Evolutionary conservation across 2,113 vertebrate species (phyloP), one percentile per base, ranked within the genome.

Genomic region (Barnardius zonarius): DNA sequence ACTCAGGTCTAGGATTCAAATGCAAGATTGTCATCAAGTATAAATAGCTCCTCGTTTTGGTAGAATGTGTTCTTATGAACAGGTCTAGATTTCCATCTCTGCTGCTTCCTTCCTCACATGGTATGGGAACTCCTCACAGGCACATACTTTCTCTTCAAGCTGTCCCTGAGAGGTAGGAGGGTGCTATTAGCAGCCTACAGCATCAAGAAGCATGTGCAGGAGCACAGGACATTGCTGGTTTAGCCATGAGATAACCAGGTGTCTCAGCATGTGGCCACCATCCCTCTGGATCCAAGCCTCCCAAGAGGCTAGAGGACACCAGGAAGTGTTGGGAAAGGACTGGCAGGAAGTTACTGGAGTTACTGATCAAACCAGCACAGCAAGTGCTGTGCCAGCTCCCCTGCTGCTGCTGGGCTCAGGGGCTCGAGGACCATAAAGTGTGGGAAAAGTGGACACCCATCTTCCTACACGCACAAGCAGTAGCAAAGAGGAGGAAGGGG

Each of bases 341-440:
- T 22, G 46, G 55, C 10, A 44, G 59, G 49, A 63, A 68, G 39
- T 10, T 31, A 17, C 19, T 27, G 66, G 70, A 48, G 39, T 64
- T 63, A 62, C 62, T 68, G 43, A 57, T 61, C 41, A 87, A 78
- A 67, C 28, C 41, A 67, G 48, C 54, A 28, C 2, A 72, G 31
- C 0, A 0, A 55, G 33, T 27, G 41, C n/a, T 17, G 3, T 46
- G 9, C 43, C 16, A 8, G 41, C 30, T 63, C 41, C 20, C 30
- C 17, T 37, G 46, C 33, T 84, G 64, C 64, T 7, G 2, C 55
- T 18, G 22, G 43, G 52, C 57, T 35, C 22, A 2, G 27, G 27
- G 48, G 11, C 37, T 62, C 5, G 3, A 63, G 67, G 48, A 28
- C 16, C 27, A 28, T 1, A 5, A 39, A 28, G 28, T 25, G 20